Evolutionary conservation across 2,888 invertebrate species (phyloP).

Genomic region (Clistopyga incitator): DNA sequence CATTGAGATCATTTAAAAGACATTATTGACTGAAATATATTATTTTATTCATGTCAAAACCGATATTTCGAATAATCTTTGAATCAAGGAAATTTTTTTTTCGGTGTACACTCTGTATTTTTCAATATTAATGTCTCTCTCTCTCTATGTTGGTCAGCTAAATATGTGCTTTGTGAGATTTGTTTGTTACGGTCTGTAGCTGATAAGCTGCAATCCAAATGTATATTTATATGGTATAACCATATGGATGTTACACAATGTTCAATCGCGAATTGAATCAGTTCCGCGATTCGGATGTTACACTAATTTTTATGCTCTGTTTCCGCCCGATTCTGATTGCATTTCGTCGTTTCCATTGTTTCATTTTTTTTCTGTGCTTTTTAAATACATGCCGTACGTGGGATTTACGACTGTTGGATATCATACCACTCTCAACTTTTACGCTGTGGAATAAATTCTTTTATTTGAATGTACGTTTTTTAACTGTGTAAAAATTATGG

Average conservation of each 20-base stretch:
- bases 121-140: not conserved
- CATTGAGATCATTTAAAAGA: no score
- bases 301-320: slow-evolving; percentile 16
- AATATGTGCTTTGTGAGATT: slow-evolving; percentile 1
- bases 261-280: slow-evolving; percentile 15
- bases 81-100: no score
- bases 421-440: slow-evolving; percentile 4
- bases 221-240: slow-evolving; percentile 3
- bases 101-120: no score
- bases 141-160: not conserved
- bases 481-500: not conserved
- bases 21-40: no score
- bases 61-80: no score
- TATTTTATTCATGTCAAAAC: no score
- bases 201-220: not conserved
- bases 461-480: not conserved
- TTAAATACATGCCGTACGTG: not conserved
- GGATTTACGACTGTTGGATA: slow-evolving; percentile 4
- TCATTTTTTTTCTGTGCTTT: not conserved
- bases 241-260: slow-evolving; percentile 1
- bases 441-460: slow-evolving; percentile 5
- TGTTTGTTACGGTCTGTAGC: not conserved
- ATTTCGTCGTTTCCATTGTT: slow-evolving; percentile 8
- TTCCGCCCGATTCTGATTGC: slow-evolving; percentile 22
- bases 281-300: not conserved